Evolutionary conservation across 2,888 invertebrate genomes (phyloP).

Genomic region (Eubasilissa splendida): DNA sequence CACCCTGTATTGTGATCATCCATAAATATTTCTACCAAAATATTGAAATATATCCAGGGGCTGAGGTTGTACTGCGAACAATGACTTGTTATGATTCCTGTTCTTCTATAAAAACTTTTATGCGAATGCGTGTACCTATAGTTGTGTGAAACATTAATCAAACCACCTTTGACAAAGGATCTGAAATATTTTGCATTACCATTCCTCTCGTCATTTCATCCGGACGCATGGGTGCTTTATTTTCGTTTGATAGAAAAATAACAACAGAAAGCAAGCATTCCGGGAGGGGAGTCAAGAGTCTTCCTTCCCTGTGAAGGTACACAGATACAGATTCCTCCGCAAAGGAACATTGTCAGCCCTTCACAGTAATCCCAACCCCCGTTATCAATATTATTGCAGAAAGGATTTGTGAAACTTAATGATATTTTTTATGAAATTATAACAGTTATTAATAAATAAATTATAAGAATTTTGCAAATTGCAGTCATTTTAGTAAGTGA

Average conservation of each 20-base stretch:
- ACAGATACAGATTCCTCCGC: slow-evolving; percentile 40
- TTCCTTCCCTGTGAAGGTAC: slow-evolving; percentile 10
- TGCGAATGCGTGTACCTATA: neutral
- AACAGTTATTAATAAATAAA: neutral
- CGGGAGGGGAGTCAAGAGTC: slow-evolving; percentile 32
- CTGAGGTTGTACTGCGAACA: neutral
- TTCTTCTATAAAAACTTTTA: neutral
- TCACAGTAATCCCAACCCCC: slow-evolving; percentile 23
- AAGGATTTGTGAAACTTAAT: slow-evolving; percentile 51
- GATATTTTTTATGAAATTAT: slow-evolving; percentile 10
- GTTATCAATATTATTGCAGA: slow-evolving; percentile 58
- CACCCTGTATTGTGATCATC: too few species aligned
- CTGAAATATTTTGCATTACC: slow-evolving; percentile 56
- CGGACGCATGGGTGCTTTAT: slow-evolving; percentile 50
- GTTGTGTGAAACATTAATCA: slow-evolving; percentile 56
- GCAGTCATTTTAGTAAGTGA: too few species aligned
- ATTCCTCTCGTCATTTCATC: slow-evolving; percentile 49
- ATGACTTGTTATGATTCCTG: neutral
- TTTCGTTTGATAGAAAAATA: slow-evolving; percentile 59
- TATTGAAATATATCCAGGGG: too few species aligned
- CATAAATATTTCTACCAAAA: too few species aligned
- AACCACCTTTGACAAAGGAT: slow-evolving; percentile 58
- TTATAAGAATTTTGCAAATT: too few species aligned
- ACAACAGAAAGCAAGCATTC: slow-evolving; percentile 54
- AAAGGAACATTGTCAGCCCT: slow-evolving; percentile 45